Evolutionary conservation across 2,797 vertebrate species (phyloP).

Genomic region (Brachyalestes nurse): DNA sequence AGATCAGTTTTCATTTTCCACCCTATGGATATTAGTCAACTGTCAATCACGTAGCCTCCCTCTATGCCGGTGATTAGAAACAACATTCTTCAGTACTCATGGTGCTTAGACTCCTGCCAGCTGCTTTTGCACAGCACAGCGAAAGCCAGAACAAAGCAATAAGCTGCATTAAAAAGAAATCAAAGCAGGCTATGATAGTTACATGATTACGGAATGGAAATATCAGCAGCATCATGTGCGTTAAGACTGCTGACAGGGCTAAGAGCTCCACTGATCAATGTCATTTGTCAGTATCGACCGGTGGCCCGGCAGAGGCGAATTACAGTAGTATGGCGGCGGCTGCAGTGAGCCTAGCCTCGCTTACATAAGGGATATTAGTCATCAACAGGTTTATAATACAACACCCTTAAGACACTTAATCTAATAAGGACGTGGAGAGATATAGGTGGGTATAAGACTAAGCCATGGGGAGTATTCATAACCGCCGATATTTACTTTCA

Average conservation of each 20-base stretch:
- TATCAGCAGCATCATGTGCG: constrained; percentile 6
- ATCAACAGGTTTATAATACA: constrained; percentile 25
- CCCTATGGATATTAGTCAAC: constrained; percentile 24
- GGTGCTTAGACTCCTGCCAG: constrained; percentile 6
- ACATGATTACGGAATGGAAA: constrained; percentile 2
- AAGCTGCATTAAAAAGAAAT: constrained; percentile 8
- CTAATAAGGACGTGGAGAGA: constrained; percentile 8
- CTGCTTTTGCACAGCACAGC: constrained; percentile 11
- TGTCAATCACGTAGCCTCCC: constrained; percentile 53
- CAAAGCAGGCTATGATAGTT: neutral
- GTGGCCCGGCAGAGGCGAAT: neutral
- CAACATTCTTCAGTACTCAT: neutral
- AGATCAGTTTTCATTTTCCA: neutral
- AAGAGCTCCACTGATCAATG: constrained; percentile 18
- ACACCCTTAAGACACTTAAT: constrained; percentile 20
- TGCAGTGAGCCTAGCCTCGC: neutral
- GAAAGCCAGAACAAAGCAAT: constrained; percentile 3
- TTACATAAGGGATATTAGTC: constrained; percentile 27
- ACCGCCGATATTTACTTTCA: neutral
- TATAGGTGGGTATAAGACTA: constrained; percentile 15
- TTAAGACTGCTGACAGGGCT: constrained; percentile 24
- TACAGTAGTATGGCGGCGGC: constrained; percentile 5
- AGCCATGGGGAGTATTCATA: neutral
- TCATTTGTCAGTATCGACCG: constrained; percentile 21
- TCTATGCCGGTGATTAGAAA: constrained; percentile 43